Evolutionary conservation across 1,140 invertebrate species (phyloP).

Genomic region (Plectrocnemia conspersa): DNA sequence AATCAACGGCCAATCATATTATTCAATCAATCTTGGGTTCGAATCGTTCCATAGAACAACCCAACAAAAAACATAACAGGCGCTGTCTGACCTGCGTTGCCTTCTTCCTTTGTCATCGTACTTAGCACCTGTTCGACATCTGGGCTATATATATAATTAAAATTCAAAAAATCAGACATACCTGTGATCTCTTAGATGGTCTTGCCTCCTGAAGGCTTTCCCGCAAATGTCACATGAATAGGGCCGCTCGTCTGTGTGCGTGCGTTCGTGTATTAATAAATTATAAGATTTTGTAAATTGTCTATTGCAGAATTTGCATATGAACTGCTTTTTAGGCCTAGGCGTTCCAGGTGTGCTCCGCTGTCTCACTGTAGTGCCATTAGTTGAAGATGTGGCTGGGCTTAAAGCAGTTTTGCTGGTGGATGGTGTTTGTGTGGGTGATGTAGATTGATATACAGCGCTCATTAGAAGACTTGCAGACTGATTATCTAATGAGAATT

Average conservation of each 20-base stretch:
- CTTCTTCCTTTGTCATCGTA: neutral
- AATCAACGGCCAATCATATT: constrained; percentile 1
- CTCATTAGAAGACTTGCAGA: constrained; percentile 57
- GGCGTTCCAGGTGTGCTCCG: constrained; percentile 57
- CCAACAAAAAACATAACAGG: too few species aligned
- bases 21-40: neutral
- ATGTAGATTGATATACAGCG: constrained; percentile 52
- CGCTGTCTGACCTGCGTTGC: too few species aligned
- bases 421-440: constrained; percentile 39
- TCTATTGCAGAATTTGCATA: constrained; percentile 95
- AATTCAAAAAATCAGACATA: constrained; percentile 41
- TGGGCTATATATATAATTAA: neutral
- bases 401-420: constrained; percentile 47
- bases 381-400: constrained; percentile 49
- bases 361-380: constrained; percentile 53
- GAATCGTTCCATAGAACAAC: too few species aligned
- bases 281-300: constrained; percentile 99
- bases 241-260: constrained; percentile 96
- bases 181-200: constrained; percentile 93
- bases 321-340: constrained; percentile 92
- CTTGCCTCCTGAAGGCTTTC: constrained; percentile 93
- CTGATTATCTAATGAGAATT: constrained; percentile 51
- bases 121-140: constrained; percentile 1
- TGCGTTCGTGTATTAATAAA: constrained; percentile 93
- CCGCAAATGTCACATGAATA: constrained; percentile 98